These are phyloP conservation scores for Homalodisca vitripennis DNA, from an alignment of 1,140 invertebrate genomes.

Conservation along the genomic window DNA sequence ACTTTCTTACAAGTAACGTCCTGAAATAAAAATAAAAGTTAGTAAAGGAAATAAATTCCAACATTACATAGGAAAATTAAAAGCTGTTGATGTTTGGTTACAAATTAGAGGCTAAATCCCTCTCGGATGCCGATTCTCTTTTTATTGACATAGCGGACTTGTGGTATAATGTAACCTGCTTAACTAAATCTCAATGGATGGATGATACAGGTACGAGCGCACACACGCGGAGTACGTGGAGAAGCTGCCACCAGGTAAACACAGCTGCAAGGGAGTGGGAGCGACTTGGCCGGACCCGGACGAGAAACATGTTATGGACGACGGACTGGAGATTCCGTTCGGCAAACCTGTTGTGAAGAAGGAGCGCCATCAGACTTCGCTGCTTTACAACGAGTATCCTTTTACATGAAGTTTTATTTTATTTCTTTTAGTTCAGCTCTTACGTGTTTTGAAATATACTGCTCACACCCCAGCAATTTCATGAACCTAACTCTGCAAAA, in stretches of 20 bases:
- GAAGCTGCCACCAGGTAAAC: constrained; percentile 74
- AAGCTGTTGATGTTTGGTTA: too few relatives aligned
- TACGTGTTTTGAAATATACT: constrained; percentile 1
- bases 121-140: too few relatives aligned
- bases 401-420: constrained; percentile 41
- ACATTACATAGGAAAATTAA: too few relatives aligned
- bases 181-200: neutral
- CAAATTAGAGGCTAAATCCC: too few relatives aligned
- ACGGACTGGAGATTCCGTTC: constrained; percentile 74
- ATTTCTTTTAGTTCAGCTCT: constrained; percentile 11
- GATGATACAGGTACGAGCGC: constrained; percentile 63
- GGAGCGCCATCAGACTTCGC: constrained; percentile 48
- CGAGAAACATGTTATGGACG: constrained; percentile 47
- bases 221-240: constrained; percentile 67
- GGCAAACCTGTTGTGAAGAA: constrained; percentile 55
- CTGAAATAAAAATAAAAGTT: too few relatives aligned
- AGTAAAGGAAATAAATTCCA: too few relatives aligned
- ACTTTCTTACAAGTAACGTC: too few relatives aligned
- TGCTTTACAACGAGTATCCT: constrained; percentile 87
- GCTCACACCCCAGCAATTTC: neutral
- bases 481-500: neutral
- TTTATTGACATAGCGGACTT: too few relatives aligned
- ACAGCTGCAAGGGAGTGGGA: constrained; percentile 79
- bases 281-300: constrained; percentile 69
- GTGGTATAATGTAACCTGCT: too few relatives aligned